Conservation (phyloP, 2,888 invertebrate genomes). For the Chironomus tentans region DNA sequence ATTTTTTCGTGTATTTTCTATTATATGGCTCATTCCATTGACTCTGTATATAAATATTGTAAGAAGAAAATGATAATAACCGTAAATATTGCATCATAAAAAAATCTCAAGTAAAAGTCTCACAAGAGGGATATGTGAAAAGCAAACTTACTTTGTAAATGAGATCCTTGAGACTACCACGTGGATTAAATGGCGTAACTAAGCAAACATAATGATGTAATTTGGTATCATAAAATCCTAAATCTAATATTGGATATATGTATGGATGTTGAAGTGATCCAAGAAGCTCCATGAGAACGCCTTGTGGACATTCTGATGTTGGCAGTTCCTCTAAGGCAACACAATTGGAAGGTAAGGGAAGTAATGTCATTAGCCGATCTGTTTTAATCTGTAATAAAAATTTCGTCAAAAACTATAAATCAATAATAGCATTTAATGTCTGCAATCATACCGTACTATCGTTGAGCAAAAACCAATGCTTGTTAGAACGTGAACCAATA, state of each 20-base stretch:
- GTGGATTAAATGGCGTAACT: slow-evolving; percentile 72
- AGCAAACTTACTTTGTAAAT: slow-evolving; percentile 67
- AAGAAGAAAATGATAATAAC: too few relatives aligned
- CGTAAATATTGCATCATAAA: too few relatives aligned
- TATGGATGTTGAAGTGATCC: slow-evolving; percentile 85
- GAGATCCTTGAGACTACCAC: slow-evolving; percentile 81
- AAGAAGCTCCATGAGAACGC: slow-evolving; percentile 71
- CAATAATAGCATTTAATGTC: neutral
- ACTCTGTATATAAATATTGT: slow-evolving; percentile 45
- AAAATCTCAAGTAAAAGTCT: too few relatives aligned
- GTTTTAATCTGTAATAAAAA: slow-evolving; percentile 38
- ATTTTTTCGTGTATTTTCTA: slow-evolving; percentile 61
- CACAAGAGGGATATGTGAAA: neutral
- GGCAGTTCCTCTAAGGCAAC: slow-evolving; percentile 43
- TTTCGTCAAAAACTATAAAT: neutral
- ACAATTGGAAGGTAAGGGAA: slow-evolving; percentile 42
- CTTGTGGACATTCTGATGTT: slow-evolving; percentile 54
- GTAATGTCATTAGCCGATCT: slow-evolving; percentile 41
- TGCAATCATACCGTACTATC: slow-evolving; percentile 55
- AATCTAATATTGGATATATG: slow-evolving; percentile 79
- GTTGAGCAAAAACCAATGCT: slow-evolving; percentile 84
- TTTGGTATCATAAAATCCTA: slow-evolving; percentile 57
- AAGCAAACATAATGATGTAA: slow-evolving; percentile 59
- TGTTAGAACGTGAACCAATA: slow-evolving; percentile 75
- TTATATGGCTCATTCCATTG: slow-evolving; percentile 73